Base-by-base conservation (phyloP, 2,797 vertebrate genomes). In the Sebastes itinus region DNA sequence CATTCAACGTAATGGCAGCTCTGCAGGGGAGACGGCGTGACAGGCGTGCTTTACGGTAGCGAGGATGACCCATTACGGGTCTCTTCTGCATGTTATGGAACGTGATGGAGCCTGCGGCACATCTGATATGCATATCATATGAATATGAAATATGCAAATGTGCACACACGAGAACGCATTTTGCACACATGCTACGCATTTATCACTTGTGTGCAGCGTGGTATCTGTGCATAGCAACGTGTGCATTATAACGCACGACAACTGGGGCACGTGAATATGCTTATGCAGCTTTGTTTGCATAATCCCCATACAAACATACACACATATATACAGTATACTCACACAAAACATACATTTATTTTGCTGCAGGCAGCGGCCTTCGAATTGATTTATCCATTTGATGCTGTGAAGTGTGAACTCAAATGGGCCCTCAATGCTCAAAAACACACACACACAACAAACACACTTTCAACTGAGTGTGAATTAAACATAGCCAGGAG, bases 391-490 rank as follows among this genome's bases (percentile, higher is more conserved):
- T 88, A 87, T 89, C 74, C 69, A 84, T 85, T 76, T 89, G 78
- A 90, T 92, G 87, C 56, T 70, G 67, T 86, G 84, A 87, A 91
- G 87, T 89, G 91, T 89, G 81, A 91, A 89, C 69, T 83, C 80
- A 75, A 81, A 88, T 69, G 60, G 73, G 67, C 63, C 66, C 49
- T 82, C 58, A 14, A 61, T 60, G 75, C 86, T 88, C 56, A 69
- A 77, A 68, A 4, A 74, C 65, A 74, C 65, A 80, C 59, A 73
- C 64, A 80, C 59, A 56, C 32, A 22, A 33, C 9, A 61, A 38
- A 49, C 46, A 42, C 30, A 67, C 55, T 52, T 6, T 25, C 27
- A 42, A 8, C 13, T 6, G 22, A 76, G 35, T 27, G 18, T 49
- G 27, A 69, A 58, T 28, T 18, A 56, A 66, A 27, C 28, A 6